A percentile compares a stretch with the other conserved stretches of the same genome.
These are phyloP conservation scores for Clarias gariepinus DNA, from an alignment of 2,113 vertebrate species.

Conservation along the genomic window DNA sequence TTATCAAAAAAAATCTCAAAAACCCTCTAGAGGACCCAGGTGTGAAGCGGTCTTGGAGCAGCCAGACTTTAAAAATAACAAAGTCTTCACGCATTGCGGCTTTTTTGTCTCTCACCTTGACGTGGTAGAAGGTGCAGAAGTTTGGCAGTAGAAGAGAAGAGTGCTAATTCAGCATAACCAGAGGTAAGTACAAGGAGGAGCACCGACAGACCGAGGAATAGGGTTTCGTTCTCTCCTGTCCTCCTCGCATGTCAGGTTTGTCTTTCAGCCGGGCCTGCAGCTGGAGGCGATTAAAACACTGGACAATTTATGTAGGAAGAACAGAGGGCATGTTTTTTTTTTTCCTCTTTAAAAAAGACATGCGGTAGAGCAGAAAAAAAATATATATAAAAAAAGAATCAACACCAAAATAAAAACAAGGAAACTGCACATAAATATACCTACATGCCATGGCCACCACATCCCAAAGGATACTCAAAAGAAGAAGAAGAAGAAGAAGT, in stretches of 20 bases:
- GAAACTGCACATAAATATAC: not conserved
- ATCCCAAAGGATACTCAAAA: conserved; percentile 16
- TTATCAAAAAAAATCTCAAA: not conserved
- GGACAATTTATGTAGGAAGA: conserved; percentile 63
- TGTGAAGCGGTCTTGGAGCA: conserved; percentile 7
- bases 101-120: conserved; percentile 47
- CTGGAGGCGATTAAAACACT: conserved; percentile 70
- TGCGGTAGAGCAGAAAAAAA: conserved; percentile 46
- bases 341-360: not conserved
- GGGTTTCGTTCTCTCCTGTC: conserved; percentile 50
- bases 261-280: conserved; percentile 69
- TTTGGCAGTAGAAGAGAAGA: conserved; percentile 64
- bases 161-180: conserved; percentile 50
- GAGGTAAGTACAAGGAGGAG: conserved; percentile 57
- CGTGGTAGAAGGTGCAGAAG: conserved; percentile 50
- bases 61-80: conserved; percentile 48
- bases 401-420: not conserved
- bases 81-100: conserved; percentile 38
- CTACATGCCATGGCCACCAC: not conserved
- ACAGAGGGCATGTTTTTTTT: conserved; percentile 49
- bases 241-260: conserved; percentile 54
- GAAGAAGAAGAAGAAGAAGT: conserved; percentile 7
- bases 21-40: not conserved
- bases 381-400: conserved; percentile 34
- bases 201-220: conserved; percentile 54